Evolutionary conservation across 2,888 invertebrate genomes (phyloP).

Genomic region (Protophormia terraenovae): DNA sequence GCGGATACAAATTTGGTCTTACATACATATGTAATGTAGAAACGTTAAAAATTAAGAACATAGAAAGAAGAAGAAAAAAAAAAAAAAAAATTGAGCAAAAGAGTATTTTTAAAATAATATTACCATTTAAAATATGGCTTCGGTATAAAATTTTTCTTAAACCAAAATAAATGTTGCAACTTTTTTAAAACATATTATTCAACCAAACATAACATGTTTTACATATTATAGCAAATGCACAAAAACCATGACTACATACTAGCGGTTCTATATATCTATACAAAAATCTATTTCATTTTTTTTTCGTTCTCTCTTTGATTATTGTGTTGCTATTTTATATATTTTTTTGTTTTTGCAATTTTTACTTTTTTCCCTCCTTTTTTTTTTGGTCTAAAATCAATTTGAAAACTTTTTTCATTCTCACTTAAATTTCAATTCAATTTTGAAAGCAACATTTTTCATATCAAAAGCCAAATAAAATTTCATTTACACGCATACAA

Average conservation of each 20-base stretch:
- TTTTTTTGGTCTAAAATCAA: background rate
- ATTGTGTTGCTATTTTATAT: background rate
- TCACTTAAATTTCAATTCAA: background rate
- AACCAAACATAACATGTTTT: background rate
- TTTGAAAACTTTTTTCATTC: background rate
- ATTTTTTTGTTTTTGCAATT: background rate
- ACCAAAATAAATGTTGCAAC: background rate
- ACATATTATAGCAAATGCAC: background rate
- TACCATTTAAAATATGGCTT: background rate
- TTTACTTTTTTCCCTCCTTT: background rate
- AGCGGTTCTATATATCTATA: background rate
- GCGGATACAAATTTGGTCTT: too few species aligned
- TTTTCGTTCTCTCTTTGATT: background rate
- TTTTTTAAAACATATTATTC: background rate
- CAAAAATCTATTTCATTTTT: background rate
- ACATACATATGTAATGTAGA: too few species aligned
- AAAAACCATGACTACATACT: background rate
- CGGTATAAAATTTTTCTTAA: background rate
- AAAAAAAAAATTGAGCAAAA: too few species aligned
- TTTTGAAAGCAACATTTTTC: slow-evolving; percentile 1
- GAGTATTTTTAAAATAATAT: too few species aligned
- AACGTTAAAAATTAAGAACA: too few species aligned
- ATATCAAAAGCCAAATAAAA: slow-evolving; percentile 1
- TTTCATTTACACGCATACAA: background rate
- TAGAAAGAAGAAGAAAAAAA: too few species aligned